phyloP scores from a whole-genome alignment of 2,113 vertebrate species.

The Microcebus lehilahytsara region DNA sequence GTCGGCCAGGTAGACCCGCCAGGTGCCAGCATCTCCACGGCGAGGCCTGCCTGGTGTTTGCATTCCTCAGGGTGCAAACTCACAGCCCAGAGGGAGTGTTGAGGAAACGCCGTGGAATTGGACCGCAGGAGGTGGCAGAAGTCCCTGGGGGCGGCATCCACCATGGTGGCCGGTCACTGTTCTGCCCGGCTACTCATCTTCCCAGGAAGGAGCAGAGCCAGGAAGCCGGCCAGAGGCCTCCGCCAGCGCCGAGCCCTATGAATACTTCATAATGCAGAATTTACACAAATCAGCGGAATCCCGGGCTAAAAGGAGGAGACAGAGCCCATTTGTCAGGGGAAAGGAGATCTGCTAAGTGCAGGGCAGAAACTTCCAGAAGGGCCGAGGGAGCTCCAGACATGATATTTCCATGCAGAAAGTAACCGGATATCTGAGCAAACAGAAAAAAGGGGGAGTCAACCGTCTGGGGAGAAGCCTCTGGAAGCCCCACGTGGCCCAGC shows the following conservation, averaged over 20 bases:
- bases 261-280: conserved; percentile 42
- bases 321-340: conserved; percentile 65
- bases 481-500: not conserved
- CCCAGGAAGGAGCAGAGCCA: conserved; percentile 32
- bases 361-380: conserved; percentile 44
- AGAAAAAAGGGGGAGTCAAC: not conserved
- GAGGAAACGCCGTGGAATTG: accelerated
- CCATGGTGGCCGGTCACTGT: not conserved
- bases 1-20: accelerated
- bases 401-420: not conserved
- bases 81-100: too few species aligned
- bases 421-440: conserved; percentile 35
- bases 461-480: not conserved
- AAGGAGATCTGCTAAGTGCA: conserved; percentile 51
- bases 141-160: accelerated
- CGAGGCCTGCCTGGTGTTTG: accelerated
- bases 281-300: conserved; percentile 58
- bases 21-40: accelerated
- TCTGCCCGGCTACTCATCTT: not conserved
- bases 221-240: not conserved
- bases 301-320: conserved; percentile 30
- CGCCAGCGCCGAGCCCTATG: not conserved
- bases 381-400: not conserved
- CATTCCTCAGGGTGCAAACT: accelerated
- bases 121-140: not conserved